Evolutionary conservation across 2,888 invertebrate genomes (phyloP).

Genomic region (Apomyelois bistriatella): DNA sequence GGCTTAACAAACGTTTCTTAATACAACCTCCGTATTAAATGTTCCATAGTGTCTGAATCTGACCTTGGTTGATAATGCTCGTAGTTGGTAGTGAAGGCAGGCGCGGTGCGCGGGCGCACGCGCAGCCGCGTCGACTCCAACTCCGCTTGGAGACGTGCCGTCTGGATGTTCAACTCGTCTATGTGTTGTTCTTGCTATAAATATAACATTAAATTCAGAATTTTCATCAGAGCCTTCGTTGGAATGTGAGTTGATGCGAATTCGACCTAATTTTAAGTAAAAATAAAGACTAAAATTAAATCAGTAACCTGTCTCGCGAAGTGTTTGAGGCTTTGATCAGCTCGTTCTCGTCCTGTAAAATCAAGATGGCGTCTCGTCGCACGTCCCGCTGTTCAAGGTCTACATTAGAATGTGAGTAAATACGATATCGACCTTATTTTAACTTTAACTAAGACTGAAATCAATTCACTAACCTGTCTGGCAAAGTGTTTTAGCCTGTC

Average conservation of each 20-base stretch:
- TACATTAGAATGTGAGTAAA: no score
- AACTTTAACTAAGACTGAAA: no score
- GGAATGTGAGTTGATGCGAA: no score
- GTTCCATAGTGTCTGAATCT: not conserved
- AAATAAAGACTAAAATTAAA: no score
- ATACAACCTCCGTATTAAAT: no score
- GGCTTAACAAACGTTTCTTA: no score
- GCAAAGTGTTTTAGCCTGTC: conserved; percentile 46
- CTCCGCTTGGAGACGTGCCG: conserved; percentile 33
- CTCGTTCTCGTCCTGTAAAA: conserved; percentile 50
- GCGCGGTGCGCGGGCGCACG: conserved; percentile 36
- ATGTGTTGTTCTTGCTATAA: conserved; percentile 51
- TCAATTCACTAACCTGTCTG: conserved; percentile 53
- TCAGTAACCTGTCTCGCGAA: conserved; percentile 54
- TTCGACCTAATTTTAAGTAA: no score
- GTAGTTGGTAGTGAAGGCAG: conserved; percentile 21
- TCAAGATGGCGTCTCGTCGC: conserved; percentile 15
- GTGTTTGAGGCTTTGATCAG: conserved; percentile 40
- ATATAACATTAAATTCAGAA: not conserved
- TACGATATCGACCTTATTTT: no score
- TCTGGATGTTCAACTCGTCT: conserved; percentile 37
- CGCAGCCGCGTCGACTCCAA: conserved; percentile 21
- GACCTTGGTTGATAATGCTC: conserved; percentile 4
- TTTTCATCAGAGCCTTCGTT: no score
- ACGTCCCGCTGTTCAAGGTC: conserved; percentile 11